phyloP scores from a whole-genome alignment of 2,113 vertebrate species.

The Labeo catla region DNA sequence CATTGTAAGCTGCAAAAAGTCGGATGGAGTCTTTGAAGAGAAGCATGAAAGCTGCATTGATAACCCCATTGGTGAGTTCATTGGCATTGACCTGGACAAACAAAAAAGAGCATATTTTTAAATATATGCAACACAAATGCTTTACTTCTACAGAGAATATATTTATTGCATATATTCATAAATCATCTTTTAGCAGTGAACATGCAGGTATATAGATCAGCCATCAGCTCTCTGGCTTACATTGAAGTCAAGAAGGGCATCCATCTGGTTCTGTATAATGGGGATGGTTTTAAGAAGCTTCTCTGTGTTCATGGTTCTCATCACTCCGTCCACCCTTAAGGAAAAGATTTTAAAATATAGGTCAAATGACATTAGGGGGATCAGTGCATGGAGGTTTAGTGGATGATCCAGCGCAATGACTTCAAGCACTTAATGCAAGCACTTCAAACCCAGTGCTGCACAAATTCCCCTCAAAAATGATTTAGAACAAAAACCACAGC shows the following conservation, averaged over 20 bases:
- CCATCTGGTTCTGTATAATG: constrained; percentile 99
- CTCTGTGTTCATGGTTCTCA: constrained; percentile 98
- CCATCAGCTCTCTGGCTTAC: constrained; percentile 70
- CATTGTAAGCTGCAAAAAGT: constrained; percentile 97
- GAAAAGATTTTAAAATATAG: constrained; percentile 39
- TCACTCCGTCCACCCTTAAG: constrained; percentile 91
- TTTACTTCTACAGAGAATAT: background rate
- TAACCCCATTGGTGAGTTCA: constrained; percentile 98
- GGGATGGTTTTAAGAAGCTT: constrained; percentile 98
- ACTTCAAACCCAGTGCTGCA: background rate
- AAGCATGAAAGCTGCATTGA: constrained; percentile 99
- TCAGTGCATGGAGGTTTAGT: constrained; percentile 30
- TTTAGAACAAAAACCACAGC: background rate
- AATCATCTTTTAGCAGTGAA: background rate
- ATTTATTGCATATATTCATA: background rate
- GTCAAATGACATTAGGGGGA: constrained; percentile 26
- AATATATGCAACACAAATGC: background rate
- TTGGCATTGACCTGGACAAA: constrained; percentile 92
- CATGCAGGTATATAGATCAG: background rate
- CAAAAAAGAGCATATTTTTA: background rate
- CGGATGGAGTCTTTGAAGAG: constrained; percentile 99
- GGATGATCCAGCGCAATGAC: background rate
- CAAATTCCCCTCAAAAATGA: constrained; percentile 12
- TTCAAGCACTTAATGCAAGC: background rate
- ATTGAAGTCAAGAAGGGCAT: constrained; percentile 97